Evolutionary conservation across 1,140 invertebrate genomes (phyloP).

Genomic region (Pectinophora gossypiella): DNA sequence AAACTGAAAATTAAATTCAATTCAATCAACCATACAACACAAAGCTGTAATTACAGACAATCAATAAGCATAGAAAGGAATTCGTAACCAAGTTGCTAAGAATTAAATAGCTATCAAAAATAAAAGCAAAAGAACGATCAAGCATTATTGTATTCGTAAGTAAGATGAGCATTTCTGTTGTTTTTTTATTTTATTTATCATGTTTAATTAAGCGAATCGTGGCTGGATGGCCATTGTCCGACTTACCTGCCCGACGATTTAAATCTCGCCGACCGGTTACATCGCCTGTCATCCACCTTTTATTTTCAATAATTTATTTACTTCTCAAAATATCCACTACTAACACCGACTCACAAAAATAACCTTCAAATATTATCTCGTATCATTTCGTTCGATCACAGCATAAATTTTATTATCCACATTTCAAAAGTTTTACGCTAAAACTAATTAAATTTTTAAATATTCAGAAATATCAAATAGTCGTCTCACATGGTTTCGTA

Average conservation of each 20-base stretch:
- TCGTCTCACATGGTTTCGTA: no score
- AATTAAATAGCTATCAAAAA: slow-evolving; percentile 16
- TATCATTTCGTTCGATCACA: background rate
- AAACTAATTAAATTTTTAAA: background rate
- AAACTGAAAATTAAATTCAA: no score
- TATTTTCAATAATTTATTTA: slow-evolving; percentile 63
- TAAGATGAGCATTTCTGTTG: slow-evolving; percentile 22
- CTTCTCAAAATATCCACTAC: slow-evolving; percentile 52
- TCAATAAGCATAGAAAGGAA: no score
- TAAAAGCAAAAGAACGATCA: slow-evolving; percentile 17
- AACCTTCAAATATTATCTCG: slow-evolving; percentile 13
- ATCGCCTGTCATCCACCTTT: slow-evolving; percentile 52
- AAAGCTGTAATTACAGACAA: no score
- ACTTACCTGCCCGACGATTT: slow-evolving; percentile 67
- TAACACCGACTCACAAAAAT: slow-evolving; percentile 23
- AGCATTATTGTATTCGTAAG: slow-evolving; percentile 5
- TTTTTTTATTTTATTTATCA: slow-evolving; percentile 69
- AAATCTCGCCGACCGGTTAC: slow-evolving; percentile 62
- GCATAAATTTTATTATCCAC: background rate
- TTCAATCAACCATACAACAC: no score
- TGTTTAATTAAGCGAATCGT: slow-evolving; percentile 71
- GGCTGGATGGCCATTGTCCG: slow-evolving; percentile 65
- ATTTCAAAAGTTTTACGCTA: background rate
- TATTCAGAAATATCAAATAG: background rate
- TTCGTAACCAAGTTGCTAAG: no score